Base-by-base conservation (phyloP, 2,113 vertebrate species). In the Hystrix cristata region DNA sequence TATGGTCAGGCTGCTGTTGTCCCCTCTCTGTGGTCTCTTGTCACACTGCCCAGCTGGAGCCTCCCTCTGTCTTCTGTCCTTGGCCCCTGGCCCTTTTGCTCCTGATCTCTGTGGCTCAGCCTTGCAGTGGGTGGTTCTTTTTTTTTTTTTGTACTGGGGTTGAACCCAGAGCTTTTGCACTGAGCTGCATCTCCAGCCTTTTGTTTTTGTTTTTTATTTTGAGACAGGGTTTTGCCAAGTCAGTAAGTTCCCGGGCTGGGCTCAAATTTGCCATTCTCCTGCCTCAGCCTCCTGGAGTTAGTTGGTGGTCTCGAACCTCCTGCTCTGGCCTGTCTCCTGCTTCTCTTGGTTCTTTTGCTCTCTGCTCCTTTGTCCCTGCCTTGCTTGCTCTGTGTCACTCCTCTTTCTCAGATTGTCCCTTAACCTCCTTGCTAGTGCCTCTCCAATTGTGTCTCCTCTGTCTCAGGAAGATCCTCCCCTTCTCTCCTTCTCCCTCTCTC, bases 301-400 rank as follows among this genome's bases (percentile, higher is more conserved):
- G 76, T 3, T 16, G 76, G 1, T 29, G 46, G 46, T 76, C 46
- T 7, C 2, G 46, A 7, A 14, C 55, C n/a, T 2, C 79, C 12
- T 43, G 79, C 34, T 13, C 7, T 0, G 53, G 3, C 4, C 25
- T 7, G 7, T 6, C 14, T 23, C 0, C 3, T 1, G 38, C 29
- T 14, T 19, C 27, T 83, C 76, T n/a, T 2, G n/a, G 4, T 1
- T 51, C n/a, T n/a, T 29, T 31, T 38, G 11, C 3, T 13, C 9
- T 74, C 60, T 29, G 0, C 3, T 31, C 29, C 34, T 48, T 3
- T 2, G 29, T 18, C 27, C 60, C 71, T 38, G 0, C 48, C 4
- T 1, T 4, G 46, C 3, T n/a, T 60, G 27, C 27, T 18, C 21
- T 10, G 19, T 34, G 38, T 38, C 12, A 21, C 2, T 38, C n/a